These are phyloP conservation scores for Harpalus rufipes DNA, from an alignment of 2,888 invertebrate species.

Conservation along the genomic window DNA sequence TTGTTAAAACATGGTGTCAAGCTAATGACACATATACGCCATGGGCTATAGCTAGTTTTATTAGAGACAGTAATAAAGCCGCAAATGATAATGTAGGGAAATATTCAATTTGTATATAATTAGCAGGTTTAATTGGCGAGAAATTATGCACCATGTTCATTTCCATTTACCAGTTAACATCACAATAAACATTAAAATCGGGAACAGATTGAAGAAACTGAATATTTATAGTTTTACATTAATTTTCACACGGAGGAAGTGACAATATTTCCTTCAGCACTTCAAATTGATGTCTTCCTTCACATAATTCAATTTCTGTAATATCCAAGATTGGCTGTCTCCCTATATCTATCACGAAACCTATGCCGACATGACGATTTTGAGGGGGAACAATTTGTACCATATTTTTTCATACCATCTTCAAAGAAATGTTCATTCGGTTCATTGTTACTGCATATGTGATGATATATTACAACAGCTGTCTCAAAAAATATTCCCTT, in stretches of 20 bases:
- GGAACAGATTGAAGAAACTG: too few species aligned
- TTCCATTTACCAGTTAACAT: neutral
- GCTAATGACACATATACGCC: too few species aligned
- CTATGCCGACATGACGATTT: constrained; percentile 4
- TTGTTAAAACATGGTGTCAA: too few species aligned
- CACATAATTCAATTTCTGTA: constrained; percentile 3
- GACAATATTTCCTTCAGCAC: neutral
- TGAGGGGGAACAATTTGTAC: neutral
- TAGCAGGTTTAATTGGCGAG: neutral
- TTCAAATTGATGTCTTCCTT: neutral
- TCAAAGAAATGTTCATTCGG: neutral
- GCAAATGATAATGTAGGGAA: neutral
- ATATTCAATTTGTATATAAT: neutral
- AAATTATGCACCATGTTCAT: neutral
- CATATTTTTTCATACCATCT: neutral
- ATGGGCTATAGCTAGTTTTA: too few species aligned
- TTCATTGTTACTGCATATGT: too few species aligned
- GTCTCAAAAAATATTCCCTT: too few species aligned
- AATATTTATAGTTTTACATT: too few species aligned
- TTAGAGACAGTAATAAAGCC: too few species aligned
- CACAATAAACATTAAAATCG: too few species aligned
- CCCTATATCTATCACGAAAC: neutral
- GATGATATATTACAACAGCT: too few species aligned
- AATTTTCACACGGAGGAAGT: neutral
- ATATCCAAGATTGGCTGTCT: neutral